These are phyloP conservation scores for Bombus difficillimus DNA, from an alignment of 1,140 invertebrate genomes.

Conservation along the genomic window DNA sequence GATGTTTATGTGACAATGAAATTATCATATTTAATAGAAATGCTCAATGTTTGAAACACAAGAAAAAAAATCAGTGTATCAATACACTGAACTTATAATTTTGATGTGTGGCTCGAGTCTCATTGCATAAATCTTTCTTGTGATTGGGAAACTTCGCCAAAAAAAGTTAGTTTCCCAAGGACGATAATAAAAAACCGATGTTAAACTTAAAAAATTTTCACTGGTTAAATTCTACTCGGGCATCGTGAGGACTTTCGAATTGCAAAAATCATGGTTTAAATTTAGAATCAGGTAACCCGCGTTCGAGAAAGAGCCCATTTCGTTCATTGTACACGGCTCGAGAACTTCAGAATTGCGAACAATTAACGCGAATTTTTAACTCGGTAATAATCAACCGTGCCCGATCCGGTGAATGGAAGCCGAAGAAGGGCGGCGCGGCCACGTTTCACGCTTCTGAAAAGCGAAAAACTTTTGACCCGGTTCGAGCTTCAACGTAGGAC, in stretches of 20 bases:
- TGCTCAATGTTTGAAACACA: too few relatives aligned
- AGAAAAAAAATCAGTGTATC: too few relatives aligned
- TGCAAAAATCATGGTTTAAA: neutral
- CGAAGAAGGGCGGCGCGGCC: neutral
- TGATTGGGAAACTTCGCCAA: too few relatives aligned
- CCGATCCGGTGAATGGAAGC: neutral
- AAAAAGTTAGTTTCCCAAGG: neutral
- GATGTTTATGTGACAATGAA: too few relatives aligned
- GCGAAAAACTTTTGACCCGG: slow-evolving; percentile 37
- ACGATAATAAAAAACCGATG: neutral
- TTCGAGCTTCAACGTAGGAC: neutral
- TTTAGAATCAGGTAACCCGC: neutral
- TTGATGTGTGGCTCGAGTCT: too few relatives aligned
- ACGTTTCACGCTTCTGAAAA: slow-evolving; percentile 8
- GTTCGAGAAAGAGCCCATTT: neutral
- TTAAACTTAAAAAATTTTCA: slow-evolving; percentile 5
- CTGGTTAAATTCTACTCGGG: neutral
- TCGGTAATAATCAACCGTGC: slow-evolving; percentile 35
- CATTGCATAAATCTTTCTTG: too few relatives aligned
- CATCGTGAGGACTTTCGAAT: neutral
- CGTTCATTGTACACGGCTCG: neutral
- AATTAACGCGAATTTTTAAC: slow-evolving; percentile 43
- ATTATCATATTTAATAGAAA: too few relatives aligned
- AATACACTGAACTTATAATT: too few relatives aligned
- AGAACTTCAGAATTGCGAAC: slow-evolving; percentile 21